A percentile compares a stretch with the other conserved stretches of the same genome.
phyloP scores from a whole-genome alignment of 2,113 vertebrate genomes.

The Festucalex cinctus region DNA sequence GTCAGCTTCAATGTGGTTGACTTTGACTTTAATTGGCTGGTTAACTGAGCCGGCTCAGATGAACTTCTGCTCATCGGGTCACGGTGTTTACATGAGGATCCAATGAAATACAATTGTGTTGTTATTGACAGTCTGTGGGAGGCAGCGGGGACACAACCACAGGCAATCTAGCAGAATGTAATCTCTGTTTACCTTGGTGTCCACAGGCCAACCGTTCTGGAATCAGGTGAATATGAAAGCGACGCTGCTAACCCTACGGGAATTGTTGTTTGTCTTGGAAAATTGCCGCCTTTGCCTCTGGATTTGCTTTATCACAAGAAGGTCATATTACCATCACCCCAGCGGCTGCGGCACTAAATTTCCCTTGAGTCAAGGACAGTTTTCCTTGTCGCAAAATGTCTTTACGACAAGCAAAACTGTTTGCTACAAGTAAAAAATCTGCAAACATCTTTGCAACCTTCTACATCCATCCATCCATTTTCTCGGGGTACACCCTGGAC shows the following conservation, averaged over 20 bases:
- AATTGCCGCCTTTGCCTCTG: constrained; percentile 15
- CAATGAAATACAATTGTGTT: constrained; percentile 12
- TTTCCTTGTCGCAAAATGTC: no score
- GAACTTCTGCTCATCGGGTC: constrained; percentile 9
- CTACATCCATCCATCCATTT: no score
- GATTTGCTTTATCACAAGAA: constrained; percentile 16
- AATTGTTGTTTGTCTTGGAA: background rate
- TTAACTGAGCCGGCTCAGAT: constrained; percentile 22
- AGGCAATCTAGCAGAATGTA: constrained; percentile 37
- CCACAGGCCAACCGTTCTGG: constrained; percentile 30
- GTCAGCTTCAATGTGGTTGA: constrained; percentile 38
- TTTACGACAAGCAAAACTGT: no score
- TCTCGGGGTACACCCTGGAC: no score
- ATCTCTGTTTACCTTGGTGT: constrained; percentile 27
- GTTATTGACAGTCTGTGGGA: constrained; percentile 31
- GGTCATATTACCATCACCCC: constrained; percentile 29
- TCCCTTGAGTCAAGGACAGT: constrained; percentile 1
- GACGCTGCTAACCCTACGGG: background rate
- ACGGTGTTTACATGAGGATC: constrained; percentile 18
- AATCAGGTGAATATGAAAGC: constrained; percentile 36
- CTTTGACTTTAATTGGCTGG: constrained; percentile 24
- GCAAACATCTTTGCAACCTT: no score
- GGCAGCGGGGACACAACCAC: constrained; percentile 9
- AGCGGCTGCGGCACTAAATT: constrained; percentile 29
- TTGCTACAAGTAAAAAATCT: no score